Evolutionary conservation across 2,888 invertebrate species (phyloP), one percentile per base, ranked within the genome.

Genomic region (Conus canariensis): DNA sequence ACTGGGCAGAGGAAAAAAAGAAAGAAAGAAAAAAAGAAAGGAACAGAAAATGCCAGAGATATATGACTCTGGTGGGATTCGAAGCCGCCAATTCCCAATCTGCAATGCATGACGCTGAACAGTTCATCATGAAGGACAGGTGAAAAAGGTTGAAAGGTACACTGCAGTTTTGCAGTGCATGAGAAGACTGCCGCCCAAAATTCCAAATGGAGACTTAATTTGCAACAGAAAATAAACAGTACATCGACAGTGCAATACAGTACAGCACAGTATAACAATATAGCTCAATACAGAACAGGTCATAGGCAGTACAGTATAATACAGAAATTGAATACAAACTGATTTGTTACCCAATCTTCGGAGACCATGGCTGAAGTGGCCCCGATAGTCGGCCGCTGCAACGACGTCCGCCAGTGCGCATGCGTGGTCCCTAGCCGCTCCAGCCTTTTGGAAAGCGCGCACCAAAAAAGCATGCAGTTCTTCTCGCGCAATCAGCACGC

Each of bases 291-390:
- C 45, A 45, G 45, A 45, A 45, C 45, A 45, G 45, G 45, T 45
- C 70, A n/a, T 19, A 74, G 22, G 70, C 14, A 74, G 22, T 8
- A 74, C 19, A 74, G 5, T 8, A 74, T 45, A 45, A 45, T 45
- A 45, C 45, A 45, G 45, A 3, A 45, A 45, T 45, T 45, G 45
- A 45, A 45, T 3, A 45, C 45, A 45, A 45, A 45, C 3, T 45
- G 2, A 45, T 2, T 45, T 45, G 45, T 14, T 64, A 89, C 89
- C 85, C 85, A 89, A 58, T 67, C 89, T 89, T 83, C 83, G 85
- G 25, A 89, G 89, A 45, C 89, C 89, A 59, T 89, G 89, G n/a
- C 89, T 89, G 89, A 74, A 89, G 59, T 89, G 89, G 10, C 89
- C 89, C 0, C 89, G 70, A n/a, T 89, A 60, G 85, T 89, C 89